Evolutionary conservation across 2,888 invertebrate species (phyloP), one percentile per base, ranked within the genome.

Genomic region (Eremobia ochroleuca): DNA sequence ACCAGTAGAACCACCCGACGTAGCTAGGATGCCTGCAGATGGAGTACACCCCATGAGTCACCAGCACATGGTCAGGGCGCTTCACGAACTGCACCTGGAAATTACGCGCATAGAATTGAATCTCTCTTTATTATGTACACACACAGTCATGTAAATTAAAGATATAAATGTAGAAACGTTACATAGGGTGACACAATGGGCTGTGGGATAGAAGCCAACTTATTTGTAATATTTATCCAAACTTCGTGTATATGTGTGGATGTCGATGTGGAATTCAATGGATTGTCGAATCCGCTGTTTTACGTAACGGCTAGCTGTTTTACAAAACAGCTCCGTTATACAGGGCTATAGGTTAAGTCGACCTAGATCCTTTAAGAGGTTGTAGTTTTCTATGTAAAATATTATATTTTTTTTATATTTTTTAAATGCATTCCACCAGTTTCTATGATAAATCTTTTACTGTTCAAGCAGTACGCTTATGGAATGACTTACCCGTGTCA

Each of bases 1-100:
- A 98, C 99, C 99, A 99, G 96, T 99, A 98, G 97, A 99, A 99
- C 99, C 99, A 99, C 21, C 99, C 99, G 5, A 99, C 99, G 94
- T 99, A 99, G 90, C 99, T 99, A 0, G 99, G 99, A 97, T 99
- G 99, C 62, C 99, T 97, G 91, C 98, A 98, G 79, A 98, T 93
- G 3, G 97, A 95, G 94, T 99, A 99, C 40, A 99, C 97, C 0
- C 99, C 99, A 88, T 97, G 97, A 0, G 99, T 99, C 34, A 99
- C 98, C 59, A 99, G 97, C 85, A 97, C 95, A 92, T 99, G 99
- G 85, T 98, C 98, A 25, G 98, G 97, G 18, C 97, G 97, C 93
- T 98, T 98, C 77, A 98, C 97, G 88, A 97, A 98, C 92, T 99
- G 99, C 1, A 98, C 98, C 98, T 98, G 89, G 21, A 31, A 43